Conservation (phyloP, 2,797 vertebrate genomes). For the Monodelphis domestica region DNA sequence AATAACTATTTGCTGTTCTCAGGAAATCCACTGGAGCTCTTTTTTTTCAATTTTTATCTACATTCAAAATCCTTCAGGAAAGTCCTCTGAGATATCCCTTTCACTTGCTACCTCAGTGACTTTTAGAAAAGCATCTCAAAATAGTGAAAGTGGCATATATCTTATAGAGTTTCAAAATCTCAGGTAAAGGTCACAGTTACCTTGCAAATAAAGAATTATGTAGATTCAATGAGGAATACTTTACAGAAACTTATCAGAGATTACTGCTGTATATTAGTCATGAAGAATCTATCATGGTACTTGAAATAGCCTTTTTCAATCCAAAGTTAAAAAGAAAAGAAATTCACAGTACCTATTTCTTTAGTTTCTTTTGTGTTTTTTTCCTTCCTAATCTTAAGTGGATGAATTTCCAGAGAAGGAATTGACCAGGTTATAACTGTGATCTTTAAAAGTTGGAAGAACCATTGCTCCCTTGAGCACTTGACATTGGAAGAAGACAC, state of each 20-base stretch:
- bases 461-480: background rate
- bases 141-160: background rate
- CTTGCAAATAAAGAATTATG: background rate
- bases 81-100: background rate
- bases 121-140: background rate
- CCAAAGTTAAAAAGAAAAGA: background rate
- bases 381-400: background rate
- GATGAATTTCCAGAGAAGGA: background rate
- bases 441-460: background rate
- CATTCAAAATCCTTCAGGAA: background rate
- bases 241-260: background rate
- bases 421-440: background rate
- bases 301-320: background rate
- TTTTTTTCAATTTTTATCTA: background rate
- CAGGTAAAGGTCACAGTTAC: background rate
- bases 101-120: background rate
- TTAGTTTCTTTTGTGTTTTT: background rate
- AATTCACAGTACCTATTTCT: background rate
- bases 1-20: background rate
- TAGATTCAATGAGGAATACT: background rate
- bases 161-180: background rate
- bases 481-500: background rate
- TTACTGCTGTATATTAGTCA: background rate
- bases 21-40: background rate
- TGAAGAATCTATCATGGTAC: background rate